Evolutionary conservation across 2,113 vertebrate species (phyloP), one percentile per base, ranked within the genome.

Genomic region (Myotis yumanensis): DNA sequence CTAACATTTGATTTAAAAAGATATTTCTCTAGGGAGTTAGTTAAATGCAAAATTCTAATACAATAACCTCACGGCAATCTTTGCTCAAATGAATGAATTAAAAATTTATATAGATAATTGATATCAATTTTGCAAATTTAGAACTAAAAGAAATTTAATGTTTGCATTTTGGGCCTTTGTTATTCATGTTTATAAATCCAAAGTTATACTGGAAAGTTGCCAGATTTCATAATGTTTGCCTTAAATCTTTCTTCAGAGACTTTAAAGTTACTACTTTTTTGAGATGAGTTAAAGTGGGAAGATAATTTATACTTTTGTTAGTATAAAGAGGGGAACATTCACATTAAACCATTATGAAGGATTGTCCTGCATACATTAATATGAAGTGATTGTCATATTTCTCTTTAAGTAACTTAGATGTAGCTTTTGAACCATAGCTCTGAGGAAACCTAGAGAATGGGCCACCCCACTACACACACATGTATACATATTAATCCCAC

Each of bases 181-280:
- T 77, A 16, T 72, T 91, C 86, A 57, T 92, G 17, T 94, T 93
- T 90, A 3, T 48, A 91, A 95, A 76, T 71, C 35, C 40, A 97
- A 37, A 59, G n/a, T 88, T 64, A 30, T 12, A 64, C 23, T 23
- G 73, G 57, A 59, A 66, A 57, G 37, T 86, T 80, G 22, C 32
- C 69, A 43, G 57, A 11, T 17, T 52, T 84, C 66, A 68, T 83
- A n/a, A 76, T 25, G 0, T 82, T 85, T 69, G 35, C 11, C 52
- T 89, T 85, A 62, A 68, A 69, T 68, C 23, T 80, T 92, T 54
- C 59, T 81, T 57, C 11, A 83, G 46, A 69, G 17, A 80, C 52
- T 94, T 85, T 73, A 51, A 76, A 68, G n/a, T 59, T 81, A 52
- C 9, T 43, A 68, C 30, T 52, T 96, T 16, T 82, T 94, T 59